Evolutionary conservation across 1,140 invertebrate genomes (phyloP), one percentile per base, ranked within the genome.

Genomic region (Samia ricini): DNA sequence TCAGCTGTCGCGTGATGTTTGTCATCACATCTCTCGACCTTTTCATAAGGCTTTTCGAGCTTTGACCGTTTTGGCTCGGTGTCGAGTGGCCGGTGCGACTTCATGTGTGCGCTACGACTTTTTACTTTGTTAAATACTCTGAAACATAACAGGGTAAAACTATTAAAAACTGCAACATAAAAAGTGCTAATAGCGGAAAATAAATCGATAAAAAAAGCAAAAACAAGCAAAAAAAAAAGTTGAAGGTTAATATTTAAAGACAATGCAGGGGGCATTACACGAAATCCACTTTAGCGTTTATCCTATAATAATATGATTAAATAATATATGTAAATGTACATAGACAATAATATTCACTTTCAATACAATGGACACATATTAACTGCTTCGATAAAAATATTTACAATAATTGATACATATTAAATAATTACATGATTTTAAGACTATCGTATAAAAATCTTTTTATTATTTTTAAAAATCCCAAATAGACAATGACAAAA

Each of bases 21-120:
- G 69, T 88, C 84, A 64, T 91, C 88, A 71, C 79, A 77, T 83
- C 79, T 76, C 79, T 88, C 84, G 77, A 90, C 86, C 88, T 89
- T 91, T 88, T 91, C 90, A 90, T 88, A 91, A 89, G 87, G 88
- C 72, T 89, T 88, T 89, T 91, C 90, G 79, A 91, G 82, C 86
- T 90, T 90, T 56, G 85, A 83, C 83, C 88, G 67, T 85, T 89
- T 91, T 36, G 92, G 89, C 72, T 95, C 94, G 67, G 93, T 92
- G 76, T 95, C 95, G 72, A 94, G 94, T 80, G 95, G 95, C 77
- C 96, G 94, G 92, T 99, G 98, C 66, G 97, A 98, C 92, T 99
- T 99, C 98, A 99, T 99, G 91, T 99, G 98, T 60, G 98, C 97
- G 93, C 97, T 98, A 91, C 98, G 94, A 93, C 97, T 98, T 93